Conservation (phyloP, 2,888 invertebrate species). For the Lithodes maja region DNA sequence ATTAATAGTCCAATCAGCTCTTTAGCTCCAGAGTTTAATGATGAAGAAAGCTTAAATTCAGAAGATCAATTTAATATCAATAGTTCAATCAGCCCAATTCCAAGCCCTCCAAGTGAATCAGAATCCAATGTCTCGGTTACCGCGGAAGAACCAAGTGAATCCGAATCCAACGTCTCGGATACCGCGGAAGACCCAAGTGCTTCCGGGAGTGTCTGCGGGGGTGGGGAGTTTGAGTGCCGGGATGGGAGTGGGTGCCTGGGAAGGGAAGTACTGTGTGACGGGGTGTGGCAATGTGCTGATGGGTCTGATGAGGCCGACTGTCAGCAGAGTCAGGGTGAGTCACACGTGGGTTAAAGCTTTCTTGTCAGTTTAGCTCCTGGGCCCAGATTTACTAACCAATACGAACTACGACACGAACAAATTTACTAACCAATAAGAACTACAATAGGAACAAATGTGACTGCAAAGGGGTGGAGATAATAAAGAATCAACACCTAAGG, state of each 20-base stretch:
- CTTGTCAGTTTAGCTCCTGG: too few species aligned
- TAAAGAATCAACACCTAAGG: too few species aligned
- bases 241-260: slow-evolving; percentile 72
- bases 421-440: too few species aligned
- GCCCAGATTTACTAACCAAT: too few species aligned
- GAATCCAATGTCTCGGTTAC: slow-evolving; percentile 21
- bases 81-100: background rate
- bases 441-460: too few species aligned
- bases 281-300: slow-evolving; percentile 72
- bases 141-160: slow-evolving; percentile 78
- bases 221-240: slow-evolving; percentile 71
- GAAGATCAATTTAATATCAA: background rate
- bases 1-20: background rate
- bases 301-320: slow-evolving; percentile 72
- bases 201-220: slow-evolving; percentile 36
- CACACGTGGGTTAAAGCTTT: background rate
- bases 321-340: slow-evolving; percentile 61
- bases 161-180: too few species aligned
- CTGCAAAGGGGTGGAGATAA: too few species aligned
- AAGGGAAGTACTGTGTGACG: slow-evolving; percentile 72
- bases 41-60: background rate
- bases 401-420: too few species aligned
- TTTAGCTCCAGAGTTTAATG: background rate
- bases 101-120: background rate
- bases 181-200: background rate